A percentile compares a stretch with the other conserved stretches of the same genome.
Conservation (phyloP, 2,888 invertebrate species). For the Galeopsomyia nigrocyanea region DNA sequence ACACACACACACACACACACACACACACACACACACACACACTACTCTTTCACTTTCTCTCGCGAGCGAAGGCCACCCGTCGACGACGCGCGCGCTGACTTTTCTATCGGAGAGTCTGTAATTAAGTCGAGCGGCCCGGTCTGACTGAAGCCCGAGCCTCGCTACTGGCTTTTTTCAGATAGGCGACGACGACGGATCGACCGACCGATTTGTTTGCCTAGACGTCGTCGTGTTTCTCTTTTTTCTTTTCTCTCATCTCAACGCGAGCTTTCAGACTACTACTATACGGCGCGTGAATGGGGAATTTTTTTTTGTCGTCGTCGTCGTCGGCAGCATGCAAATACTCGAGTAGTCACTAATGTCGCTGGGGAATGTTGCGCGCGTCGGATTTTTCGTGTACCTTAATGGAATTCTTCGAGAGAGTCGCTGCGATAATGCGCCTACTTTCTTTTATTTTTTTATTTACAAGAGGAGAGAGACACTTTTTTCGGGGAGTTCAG, state of each 20-base stretch:
- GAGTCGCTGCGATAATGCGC: slow-evolving; percentile 32
- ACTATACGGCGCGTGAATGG: no score
- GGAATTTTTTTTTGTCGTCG: background rate
- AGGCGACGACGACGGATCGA: slow-evolving; percentile 16
- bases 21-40: no score
- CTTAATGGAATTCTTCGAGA: slow-evolving; percentile 26
- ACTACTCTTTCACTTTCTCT: background rate
- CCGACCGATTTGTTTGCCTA: background rate
- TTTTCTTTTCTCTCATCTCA: no score
- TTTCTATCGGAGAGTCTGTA: background rate
- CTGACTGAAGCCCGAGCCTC: slow-evolving; percentile 21
- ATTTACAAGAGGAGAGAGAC: no score
- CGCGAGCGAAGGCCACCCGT: slow-evolving; percentile 29
- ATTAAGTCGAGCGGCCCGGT: slow-evolving; percentile 16
- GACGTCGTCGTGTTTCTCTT: no score
- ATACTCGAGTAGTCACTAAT: slow-evolving; percentile 9
- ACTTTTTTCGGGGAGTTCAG: slow-evolving; percentile 1
- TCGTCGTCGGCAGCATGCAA: background rate
- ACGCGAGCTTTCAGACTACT: background rate
- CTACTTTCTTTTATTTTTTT: slow-evolving; percentile 7
- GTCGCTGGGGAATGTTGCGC: slow-evolving; percentile 24
- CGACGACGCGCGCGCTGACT: background rate
- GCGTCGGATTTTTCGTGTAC: slow-evolving; percentile 19
- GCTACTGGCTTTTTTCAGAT: slow-evolving; percentile 13
- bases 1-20: no score